Evolutionary conservation across 2,113 vertebrate genomes (phyloP).

Genomic region (Oncorhynchus gorbuscha): DNA sequence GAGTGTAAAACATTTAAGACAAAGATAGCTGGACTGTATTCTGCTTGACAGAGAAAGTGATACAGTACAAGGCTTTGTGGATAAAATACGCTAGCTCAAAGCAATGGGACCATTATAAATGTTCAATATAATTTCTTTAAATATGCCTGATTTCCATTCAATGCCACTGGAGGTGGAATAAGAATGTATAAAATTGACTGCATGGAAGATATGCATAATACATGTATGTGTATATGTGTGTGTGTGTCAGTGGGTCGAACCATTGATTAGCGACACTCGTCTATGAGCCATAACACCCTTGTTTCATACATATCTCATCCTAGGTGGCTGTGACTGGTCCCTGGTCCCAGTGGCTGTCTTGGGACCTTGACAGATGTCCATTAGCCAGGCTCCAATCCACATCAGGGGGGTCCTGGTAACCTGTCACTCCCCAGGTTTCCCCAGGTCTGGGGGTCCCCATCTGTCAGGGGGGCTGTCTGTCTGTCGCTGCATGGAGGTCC

Average conservation of each 20-base stretch:
- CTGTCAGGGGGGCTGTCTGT: conserved; percentile 51
- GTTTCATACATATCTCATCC: conserved; percentile 78
- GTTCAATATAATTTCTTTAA: conserved; percentile 57
- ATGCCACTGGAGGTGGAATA: conserved; percentile 53
- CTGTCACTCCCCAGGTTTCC: conserved; percentile 54
- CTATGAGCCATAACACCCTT: conserved; percentile 50
- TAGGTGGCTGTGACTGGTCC: conserved; percentile 51
- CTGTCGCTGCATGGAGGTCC: not conserved
- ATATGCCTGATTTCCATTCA: conserved; percentile 58
- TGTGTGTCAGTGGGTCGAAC: conserved; percentile 3
- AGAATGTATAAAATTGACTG: conserved; percentile 68
- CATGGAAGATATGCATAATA: conserved; percentile 69
- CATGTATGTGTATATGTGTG: conserved; percentile 38
- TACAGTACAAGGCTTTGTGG: not conserved
- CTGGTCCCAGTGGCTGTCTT: conserved; percentile 44
- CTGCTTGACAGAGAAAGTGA: conserved; percentile 14
- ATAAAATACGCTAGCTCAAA: conserved; percentile 40
- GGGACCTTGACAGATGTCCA: conserved; percentile 79
- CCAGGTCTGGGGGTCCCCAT: conserved; percentile 66
- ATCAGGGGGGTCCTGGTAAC: conserved; percentile 61
- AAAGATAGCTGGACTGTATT: conserved; percentile 6
- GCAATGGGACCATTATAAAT: conserved; percentile 60
- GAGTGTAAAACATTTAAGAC: not conserved
- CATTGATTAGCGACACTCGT: not conserved
- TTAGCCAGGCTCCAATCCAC: conserved; percentile 59